A percentile compares a stretch with the other conserved stretches of the same genome.
These are phyloP conservation scores for Zaprionus gabonicus DNA, from an alignment of 1,140 invertebrate species.

Conservation along the genomic window DNA sequence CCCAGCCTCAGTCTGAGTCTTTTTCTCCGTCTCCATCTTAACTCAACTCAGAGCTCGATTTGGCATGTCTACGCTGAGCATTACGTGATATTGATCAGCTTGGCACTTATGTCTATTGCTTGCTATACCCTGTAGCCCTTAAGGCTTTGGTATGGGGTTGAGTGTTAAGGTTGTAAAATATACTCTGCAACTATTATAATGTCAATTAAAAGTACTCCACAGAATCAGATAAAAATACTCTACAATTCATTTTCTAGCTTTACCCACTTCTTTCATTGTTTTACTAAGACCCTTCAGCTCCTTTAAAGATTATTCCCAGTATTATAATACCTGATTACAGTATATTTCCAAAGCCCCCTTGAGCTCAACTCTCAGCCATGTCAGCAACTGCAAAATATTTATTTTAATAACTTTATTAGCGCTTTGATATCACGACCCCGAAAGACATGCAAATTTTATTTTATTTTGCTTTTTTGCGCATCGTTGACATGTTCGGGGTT, in stretches of 20 bases:
- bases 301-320: too few species aligned
- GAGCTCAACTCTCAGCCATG: not conserved
- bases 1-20: not conserved
- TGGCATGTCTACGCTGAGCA: slow-evolving; percentile 10
- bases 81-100: slow-evolving; percentile 68
- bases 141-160: not conserved
- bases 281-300: too few species aligned
- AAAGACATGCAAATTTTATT: slow-evolving; percentile 40
- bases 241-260: too few species aligned
- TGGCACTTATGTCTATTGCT: not conserved
- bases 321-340: not conserved
- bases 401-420: slow-evolving; percentile 41
- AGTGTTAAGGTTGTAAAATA: not conserved
- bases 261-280: too few species aligned
- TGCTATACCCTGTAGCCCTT: slow-evolving; percentile 5
- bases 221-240: too few species aligned
- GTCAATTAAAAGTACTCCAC: too few species aligned
- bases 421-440: slow-evolving; percentile 29
- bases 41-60: not conserved
- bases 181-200: too few species aligned
- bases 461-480: not conserved
- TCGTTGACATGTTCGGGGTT: slow-evolving; percentile 17
- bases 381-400: slow-evolving; percentile 10
- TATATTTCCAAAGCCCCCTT: not conserved
- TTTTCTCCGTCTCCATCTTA: slow-evolving; percentile 5